Evolutionary conservation across 2,113 vertebrate species (phyloP).

Genomic region (Anser brachyrhynchus): DNA sequence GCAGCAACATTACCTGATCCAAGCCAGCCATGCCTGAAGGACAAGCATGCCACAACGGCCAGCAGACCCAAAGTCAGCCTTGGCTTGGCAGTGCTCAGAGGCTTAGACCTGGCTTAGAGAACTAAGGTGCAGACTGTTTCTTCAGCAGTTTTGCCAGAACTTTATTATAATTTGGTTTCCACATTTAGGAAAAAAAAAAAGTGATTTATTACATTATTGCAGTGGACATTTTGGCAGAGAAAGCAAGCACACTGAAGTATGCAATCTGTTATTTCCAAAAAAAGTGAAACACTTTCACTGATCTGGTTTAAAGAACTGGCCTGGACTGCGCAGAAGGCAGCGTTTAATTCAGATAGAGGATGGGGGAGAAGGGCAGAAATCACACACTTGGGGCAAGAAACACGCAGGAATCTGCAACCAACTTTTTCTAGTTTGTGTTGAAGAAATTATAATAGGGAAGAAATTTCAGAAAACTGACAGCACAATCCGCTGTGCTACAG

Average conservation of each 20-base stretch:
- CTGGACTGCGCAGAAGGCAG: slow-evolving; percentile 15
- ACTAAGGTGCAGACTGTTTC: neutral
- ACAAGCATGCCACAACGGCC: neutral
- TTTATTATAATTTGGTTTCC: neutral
- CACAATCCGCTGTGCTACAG: neutral
- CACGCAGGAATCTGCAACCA: neutral
- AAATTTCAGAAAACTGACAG: neutral
- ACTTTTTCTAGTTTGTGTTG: neutral
- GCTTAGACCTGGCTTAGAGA: neutral
- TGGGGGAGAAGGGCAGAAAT: neutral
- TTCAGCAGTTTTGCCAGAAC: neutral
- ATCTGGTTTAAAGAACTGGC: slow-evolving; percentile 10
- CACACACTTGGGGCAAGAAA: neutral
- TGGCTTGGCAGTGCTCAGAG: neutral
- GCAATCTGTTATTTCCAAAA: neutral
- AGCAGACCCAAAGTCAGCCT: neutral
- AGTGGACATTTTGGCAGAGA: neutral
- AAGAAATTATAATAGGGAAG: neutral
- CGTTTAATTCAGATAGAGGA: neutral
- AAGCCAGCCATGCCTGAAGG: neutral
- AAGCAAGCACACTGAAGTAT: neutral
- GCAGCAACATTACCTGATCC: neutral
- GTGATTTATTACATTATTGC: neutral
- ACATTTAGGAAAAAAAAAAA: neutral
- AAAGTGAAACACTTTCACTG: neutral